Conservation (phyloP, 2,888 invertebrate species). For the Dryococelus australis region DNA sequence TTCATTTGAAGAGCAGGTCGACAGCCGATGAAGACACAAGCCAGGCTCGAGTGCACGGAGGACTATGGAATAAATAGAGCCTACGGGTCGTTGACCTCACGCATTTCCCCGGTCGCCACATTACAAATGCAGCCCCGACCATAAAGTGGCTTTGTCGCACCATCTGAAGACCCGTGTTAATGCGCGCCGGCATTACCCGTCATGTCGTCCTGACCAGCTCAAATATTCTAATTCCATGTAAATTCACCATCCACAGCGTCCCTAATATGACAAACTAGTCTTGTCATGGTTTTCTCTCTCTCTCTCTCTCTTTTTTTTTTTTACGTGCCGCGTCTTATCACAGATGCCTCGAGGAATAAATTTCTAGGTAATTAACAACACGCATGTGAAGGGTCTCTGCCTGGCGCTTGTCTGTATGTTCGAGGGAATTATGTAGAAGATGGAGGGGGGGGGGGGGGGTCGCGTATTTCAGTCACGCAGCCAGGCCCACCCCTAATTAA, state of each 20-base stretch:
- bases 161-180: neutral
- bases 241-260: neutral
- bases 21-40: no score
- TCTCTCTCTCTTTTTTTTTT: neutral
- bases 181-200: neutral
- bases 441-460: neutral
- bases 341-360: neutral
- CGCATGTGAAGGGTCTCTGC: neutral
- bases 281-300: no score
- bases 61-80: no score
- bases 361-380: neutral
- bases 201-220: neutral
- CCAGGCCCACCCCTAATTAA: neutral
- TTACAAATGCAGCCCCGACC: neutral
- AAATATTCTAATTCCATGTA: neutral
- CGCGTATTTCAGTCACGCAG: neutral
- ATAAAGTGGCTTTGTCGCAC: neutral
- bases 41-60: no score
- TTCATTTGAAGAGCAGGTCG: no score
- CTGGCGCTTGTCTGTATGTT: no score
- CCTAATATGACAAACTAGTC: neutral
- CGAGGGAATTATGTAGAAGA: neutral
- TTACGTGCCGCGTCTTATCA: neutral
- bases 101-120: neutral
- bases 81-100: neutral